Percentiles rank a stretch among this genome's conserved stretches.
Evolutionary conservation across 2,888 invertebrate genomes (phyloP).

Genomic region (Achlya flavicornis): DNA sequence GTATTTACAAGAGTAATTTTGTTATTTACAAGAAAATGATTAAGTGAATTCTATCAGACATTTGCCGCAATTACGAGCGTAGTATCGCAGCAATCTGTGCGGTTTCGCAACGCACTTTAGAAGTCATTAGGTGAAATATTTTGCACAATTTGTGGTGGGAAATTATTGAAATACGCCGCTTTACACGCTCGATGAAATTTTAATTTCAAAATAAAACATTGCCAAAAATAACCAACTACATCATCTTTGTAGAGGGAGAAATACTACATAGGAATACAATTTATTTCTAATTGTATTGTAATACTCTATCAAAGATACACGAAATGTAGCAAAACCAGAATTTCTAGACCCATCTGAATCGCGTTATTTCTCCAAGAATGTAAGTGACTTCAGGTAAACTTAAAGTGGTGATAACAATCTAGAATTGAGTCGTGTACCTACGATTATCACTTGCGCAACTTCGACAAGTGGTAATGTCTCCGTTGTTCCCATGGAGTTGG

Average conservation of each 20-base stretch:
- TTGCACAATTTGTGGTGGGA: constrained; percentile 7
- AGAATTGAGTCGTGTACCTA: constrained; percentile 65
- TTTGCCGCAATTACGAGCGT: constrained; percentile 18
- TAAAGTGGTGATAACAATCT: constrained; percentile 49
- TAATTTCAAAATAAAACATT: not conserved
- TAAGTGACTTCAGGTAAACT: constrained; percentile 21
- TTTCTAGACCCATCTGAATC: not conserved
- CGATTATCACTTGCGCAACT: constrained; percentile 72
- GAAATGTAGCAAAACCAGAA: not conserved
- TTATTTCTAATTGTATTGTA: not conserved
- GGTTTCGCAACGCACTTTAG: constrained; percentile 28
- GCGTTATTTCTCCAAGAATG: not conserved
- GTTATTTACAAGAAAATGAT: constrained; percentile 22
- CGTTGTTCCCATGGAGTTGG: constrained; percentile 62
- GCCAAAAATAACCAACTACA: not conserved
- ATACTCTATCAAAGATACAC: not conserved
- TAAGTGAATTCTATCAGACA: constrained; percentile 20
- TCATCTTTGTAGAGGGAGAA: not conserved
- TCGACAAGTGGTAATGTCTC: constrained; percentile 51
- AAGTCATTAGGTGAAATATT: constrained; percentile 26
- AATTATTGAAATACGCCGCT: constrained; percentile 8
- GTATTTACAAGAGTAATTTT: constrained; percentile 19
- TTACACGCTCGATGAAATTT: not conserved
- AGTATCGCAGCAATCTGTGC: constrained; percentile 20
- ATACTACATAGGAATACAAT: too few species aligned